Evolutionary conservation across 2,888 invertebrate species (phyloP).

Genomic region (Keiferia lycopersicella): DNA sequence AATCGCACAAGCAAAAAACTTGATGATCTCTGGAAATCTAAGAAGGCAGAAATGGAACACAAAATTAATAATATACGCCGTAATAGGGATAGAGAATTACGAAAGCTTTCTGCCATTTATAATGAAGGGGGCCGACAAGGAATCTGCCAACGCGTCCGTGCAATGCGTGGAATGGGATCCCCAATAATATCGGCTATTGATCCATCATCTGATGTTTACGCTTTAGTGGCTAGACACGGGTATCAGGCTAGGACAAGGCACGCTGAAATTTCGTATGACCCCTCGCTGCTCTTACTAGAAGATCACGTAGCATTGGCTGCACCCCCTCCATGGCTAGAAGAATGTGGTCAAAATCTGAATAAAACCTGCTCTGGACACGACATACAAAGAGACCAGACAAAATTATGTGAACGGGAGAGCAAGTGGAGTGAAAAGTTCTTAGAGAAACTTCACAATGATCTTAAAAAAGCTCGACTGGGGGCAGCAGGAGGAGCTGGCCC

Average conservation of each 20-base stretch:
- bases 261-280: conserved; percentile 70
- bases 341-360: conserved; percentile 57
- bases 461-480: conserved; percentile 75
- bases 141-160: conserved; percentile 44
- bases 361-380: conserved; percentile 70
- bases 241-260: conserved; percentile 84
- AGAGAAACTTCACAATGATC: conserved; percentile 80
- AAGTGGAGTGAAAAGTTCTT: conserved; percentile 85
- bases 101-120: conserved; percentile 58
- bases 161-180: conserved; percentile 51
- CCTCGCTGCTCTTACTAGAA: conserved; percentile 57
- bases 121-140: conserved; percentile 51
- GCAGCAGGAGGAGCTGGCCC: conserved; percentile 56
- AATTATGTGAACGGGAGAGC: conserved; percentile 82
- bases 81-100: conserved; percentile 71
- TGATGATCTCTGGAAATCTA: conserved; percentile 69
- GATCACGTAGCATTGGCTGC: conserved; percentile 71
- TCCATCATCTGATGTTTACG: conserved; percentile 83
- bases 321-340: conserved; percentile 70
- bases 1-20: conserved; percentile 71
- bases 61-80: conserved; percentile 80
- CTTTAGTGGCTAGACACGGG: conserved; percentile 83
- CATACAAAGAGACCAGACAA: conserved; percentile 55
- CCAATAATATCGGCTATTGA: conserved; percentile 64
- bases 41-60: conserved; percentile 79